Base-by-base conservation (phyloP, 2,888 invertebrate genomes). In the Acronicta psi region DNA sequence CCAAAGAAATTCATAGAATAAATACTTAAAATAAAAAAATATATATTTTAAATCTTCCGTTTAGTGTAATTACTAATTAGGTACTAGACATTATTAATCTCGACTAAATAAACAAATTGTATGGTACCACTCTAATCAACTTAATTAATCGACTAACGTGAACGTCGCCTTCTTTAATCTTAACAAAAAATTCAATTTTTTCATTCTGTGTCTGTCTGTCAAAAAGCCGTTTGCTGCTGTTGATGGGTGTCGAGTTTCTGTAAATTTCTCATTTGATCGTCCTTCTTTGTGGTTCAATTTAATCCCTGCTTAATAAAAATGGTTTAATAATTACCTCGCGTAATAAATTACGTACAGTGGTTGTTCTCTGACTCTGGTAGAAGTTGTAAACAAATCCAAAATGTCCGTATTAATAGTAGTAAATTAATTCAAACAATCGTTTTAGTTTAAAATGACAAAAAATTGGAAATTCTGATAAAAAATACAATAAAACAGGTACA, bases 371-470 rank as follows among this genome's bases (percentile, higher is more conserved):
- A 83, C 75, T 81, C 63, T 80, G 57, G 34, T 67, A 70, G 53
- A 84, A 85, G 77, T 85, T 85, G 89, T 91, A 92, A 92, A 93
- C 89, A 91, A 91, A 89, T 91, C 91, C 94, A 94, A 93, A 93
- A 95, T 96, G 96, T 95, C 95, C 90, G 94, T 95, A n/a, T n/a
- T n/a, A n/a, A n/a, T n/a, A n/a, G n/a, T n/a, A n/a, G n/a, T n/a
- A n/a, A n/a, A n/a, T n/a, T n/a, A n/a, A n/a, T n/a, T n/a, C n/a
- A n/a, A n/a, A n/a, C n/a, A n/a, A n/a, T n/a, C n/a, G n/a, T n/a
- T n/a, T n/a, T n/a, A n/a, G n/a, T n/a, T n/a, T n/a, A n/a, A n/a
- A n/a, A n/a, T n/a, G n/a, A n/a, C n/a, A n/a, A n/a, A n/a, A n/a
- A n/a, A n/a, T n/a, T n/a, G n/a, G n/a, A n/a, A n/a, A n/a, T n/a